Base-by-base conservation (phyloP, 2,113 vertebrate genomes). In the Aldabrachelys gigantea region DNA sequence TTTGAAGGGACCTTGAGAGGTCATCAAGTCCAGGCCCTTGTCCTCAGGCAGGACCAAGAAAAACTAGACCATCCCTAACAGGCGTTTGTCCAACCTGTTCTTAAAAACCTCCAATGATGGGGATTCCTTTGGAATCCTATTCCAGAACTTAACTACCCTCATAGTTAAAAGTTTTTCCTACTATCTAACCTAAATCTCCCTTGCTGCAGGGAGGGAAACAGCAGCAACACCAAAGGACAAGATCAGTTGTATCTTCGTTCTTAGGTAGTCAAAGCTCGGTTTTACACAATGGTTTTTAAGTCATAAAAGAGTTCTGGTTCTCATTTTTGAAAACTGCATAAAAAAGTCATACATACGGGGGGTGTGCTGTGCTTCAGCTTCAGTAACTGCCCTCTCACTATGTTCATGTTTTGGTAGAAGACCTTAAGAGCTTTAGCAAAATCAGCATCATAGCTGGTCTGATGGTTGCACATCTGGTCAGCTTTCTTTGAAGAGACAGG, bases 321-420 rank as follows among this genome's bases (percentile, higher is more conserved):
- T 22, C 52, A 56, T 56, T 65, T 65, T 53, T 52, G 53, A 69
- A 47, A 86, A 22, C 27, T 76, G 6, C 19, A 19, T 22, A 76
- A 22, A 59, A 50, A n/a, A 49, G 10, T 38, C 17, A n/a, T 86
- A 98, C 98, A 10, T 98, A 99, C 99, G 1, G 98, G 98, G 87
- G 98, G 98, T 89, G 94, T 98, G 84, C 96, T 96, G 91, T 98
- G 98, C 94, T 97, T 98, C 88, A 99, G 93, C 19, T 97, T 97
- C 96, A 99, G 98, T 80, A 99, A 98, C 85, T 98, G 98, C 78
- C 94, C 98, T 92, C 98, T 97, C 12, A 99, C 98, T 10, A 91
- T 89, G 2, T 98, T 99, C 99, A 99, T 99, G 80, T 98, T 98
- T 97, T 98, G 98, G 92, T 99, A 99, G 98, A 99, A 99, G 80